Evolutionary conservation across 2,113 vertebrate genomes (phyloP), one percentile per base, ranked within the genome.

Genomic region (Paradoxurus hermaphroditus): DNA sequence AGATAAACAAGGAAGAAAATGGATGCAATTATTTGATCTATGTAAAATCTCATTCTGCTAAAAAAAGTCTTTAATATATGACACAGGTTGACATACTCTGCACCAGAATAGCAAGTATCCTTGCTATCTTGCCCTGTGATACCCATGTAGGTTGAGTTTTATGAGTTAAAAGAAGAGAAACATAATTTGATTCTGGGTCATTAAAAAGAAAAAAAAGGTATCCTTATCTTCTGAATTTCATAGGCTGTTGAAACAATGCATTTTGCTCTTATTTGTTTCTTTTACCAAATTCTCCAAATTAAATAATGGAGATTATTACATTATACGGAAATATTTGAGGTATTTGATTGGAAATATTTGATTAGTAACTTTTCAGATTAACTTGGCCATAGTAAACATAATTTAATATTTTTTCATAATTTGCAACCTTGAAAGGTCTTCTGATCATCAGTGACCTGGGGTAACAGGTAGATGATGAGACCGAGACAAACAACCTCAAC

Each of bases 1-100:
- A 93, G n/a, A 87, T 70, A 96, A 97, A 92, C 15, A 70, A 84
- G 65, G 41, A 92, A 88, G 23, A 97, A 91, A 97, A 78, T 41
- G 12, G 18, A 86, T 82, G 31, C 7, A 92, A 91, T 87, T 86
- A 86, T 81, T 86, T 96, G 68, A 84, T 62, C 62, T 84, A 53
- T 44, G 29, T 46, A 91, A 92, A 97, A 89, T 77, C 56, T 68
- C 23, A 49, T 34, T 19, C 27, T 4, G 90, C 39, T 95, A 34
- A 36, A 41, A 73, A 56, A 34, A 41, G 7, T 78, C 53, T 68
- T 81, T 75, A 70, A 91, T 46, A 82, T 95, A 46, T 77, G 65
- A 87, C 29, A 72, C 11, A 78, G 56, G 77, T 44, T 70, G 68
- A 41, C 62, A 44, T 10, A 91, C 18, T 84, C 90, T 77, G 46